Conservation (phyloP, 2,113 vertebrate genomes). For the Heliornis fulica region DNA sequence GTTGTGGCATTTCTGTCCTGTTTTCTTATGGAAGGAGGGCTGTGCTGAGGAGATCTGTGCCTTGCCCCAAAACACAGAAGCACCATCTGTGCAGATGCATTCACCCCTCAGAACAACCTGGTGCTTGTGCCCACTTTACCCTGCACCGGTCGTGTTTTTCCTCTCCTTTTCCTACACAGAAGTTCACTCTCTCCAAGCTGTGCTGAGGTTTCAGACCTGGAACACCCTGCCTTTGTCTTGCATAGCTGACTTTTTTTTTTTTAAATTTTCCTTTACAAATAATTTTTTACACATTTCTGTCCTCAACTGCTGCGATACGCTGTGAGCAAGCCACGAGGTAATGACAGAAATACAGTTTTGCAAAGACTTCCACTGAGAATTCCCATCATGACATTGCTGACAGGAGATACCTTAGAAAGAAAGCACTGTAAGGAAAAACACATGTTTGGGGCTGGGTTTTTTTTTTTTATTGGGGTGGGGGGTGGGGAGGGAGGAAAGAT, state of each 20-base stretch:
- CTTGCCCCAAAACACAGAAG: neutral
- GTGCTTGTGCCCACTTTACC: neutral
- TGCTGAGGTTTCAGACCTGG: neutral
- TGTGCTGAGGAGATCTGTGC: neutral
- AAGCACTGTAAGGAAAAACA: slow-evolving; percentile 31
- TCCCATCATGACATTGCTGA: slow-evolving; percentile 7
- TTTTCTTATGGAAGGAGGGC: neutral
- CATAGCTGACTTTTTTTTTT: neutral
- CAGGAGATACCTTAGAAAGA: slow-evolving; percentile 33
- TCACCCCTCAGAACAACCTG: neutral
- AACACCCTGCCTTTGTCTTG: neutral
- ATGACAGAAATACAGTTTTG: neutral
- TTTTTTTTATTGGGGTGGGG: neutral
- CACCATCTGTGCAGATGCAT: neutral
- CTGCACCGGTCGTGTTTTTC: neutral
- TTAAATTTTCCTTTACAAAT: neutral
- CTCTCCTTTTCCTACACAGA: neutral
- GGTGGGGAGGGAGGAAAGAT: neutral
- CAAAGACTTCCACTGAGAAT: slow-evolving; percentile 23
- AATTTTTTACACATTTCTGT: neutral
- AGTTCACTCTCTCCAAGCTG: neutral
- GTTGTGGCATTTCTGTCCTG: neutral
- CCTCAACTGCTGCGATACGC: neutral
- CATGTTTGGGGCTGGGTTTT: neutral
- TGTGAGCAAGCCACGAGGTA: neutral